Evolutionary conservation across 2,888 invertebrate species (phyloP).

Genomic region (Metopia argyrocephala): DNA sequence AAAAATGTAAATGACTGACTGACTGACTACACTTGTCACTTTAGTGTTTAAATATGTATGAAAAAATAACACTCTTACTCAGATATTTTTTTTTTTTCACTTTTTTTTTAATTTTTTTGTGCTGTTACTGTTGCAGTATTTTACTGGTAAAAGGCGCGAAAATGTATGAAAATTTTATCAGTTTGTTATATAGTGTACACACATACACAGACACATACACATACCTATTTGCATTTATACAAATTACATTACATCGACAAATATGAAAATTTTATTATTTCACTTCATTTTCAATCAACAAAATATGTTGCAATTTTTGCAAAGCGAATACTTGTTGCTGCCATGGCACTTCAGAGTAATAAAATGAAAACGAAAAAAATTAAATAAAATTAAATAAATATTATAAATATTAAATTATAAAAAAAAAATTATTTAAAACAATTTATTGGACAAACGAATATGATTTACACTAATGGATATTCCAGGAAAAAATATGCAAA

Average conservation of each 20-base stretch:
- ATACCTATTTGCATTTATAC: background rate
- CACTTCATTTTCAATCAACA: slow-evolving; percentile 59
- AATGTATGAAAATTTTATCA: slow-evolving; percentile 67
- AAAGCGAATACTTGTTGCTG: slow-evolving; percentile 58
- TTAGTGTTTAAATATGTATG: slow-evolving; percentile 59
- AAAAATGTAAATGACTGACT: slow-evolving; percentile 51
- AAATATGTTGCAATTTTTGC: slow-evolving; percentile 1
- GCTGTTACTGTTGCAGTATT: slow-evolving; percentile 37
- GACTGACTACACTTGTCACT: slow-evolving; percentile 62
- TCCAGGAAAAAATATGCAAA: no score
- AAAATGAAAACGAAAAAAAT: background rate
- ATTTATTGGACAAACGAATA: no score
- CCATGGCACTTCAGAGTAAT: background rate
- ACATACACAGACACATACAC: background rate
- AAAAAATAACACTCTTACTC: slow-evolving; percentile 58
- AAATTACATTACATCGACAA: background rate
- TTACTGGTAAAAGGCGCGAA: slow-evolving; percentile 61
- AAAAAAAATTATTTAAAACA: no score
- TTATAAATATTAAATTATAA: no score
- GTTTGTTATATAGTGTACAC: slow-evolving; percentile 50
- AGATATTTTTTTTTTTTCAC: background rate
- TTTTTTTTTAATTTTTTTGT: background rate
- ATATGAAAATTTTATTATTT: slow-evolving; percentile 24
- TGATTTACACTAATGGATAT: no score
- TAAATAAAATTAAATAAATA: slow-evolving; percentile 41